Percentiles rank a stretch among this genome's conserved stretches.
Conservation (phyloP, 2,888 invertebrate species). For the Eulithis prunata region DNA sequence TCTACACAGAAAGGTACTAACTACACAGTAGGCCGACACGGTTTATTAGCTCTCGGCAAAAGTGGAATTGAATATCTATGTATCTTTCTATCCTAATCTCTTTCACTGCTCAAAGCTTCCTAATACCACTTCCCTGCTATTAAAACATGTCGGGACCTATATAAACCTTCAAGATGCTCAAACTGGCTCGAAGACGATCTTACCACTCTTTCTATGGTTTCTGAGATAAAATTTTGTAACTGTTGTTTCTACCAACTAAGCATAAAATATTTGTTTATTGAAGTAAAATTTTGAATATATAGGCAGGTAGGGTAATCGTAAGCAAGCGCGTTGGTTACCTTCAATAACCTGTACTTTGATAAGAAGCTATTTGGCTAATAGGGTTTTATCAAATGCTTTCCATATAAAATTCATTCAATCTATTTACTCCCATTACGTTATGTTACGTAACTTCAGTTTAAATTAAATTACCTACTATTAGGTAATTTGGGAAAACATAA, state of each 20-base stretch:
- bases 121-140: too few relatives aligned
- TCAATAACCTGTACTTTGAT: constrained; percentile 10
- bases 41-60: too few relatives aligned
- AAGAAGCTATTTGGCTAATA: constrained; percentile 10
- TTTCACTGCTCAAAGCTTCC: too few relatives aligned
- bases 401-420: constrained; percentile 11
- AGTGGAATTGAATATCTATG: too few relatives aligned
- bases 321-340: constrained; percentile 1
- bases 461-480: constrained; percentile 3
- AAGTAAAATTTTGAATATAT: not conserved
- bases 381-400: constrained; percentile 11
- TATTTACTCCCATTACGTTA: constrained; percentile 8
- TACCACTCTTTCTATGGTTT: not conserved
- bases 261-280: not conserved
- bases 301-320: not conserved
- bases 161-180: too few relatives aligned
- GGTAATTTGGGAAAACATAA: not conserved
- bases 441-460: constrained; percentile 1
- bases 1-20: not conserved
- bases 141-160: too few relatives aligned
- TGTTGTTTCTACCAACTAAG: not conserved
- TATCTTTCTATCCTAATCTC: too few relatives aligned
- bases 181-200: not conserved
- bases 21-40: not conserved
- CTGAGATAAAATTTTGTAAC: not conserved